Percentiles rank a stretch among this genome's conserved stretches.
These are phyloP conservation scores for Sylvilagus floridanus DNA, from an alignment of 2,797 vertebrate species.

Conservation along the genomic window DNA sequence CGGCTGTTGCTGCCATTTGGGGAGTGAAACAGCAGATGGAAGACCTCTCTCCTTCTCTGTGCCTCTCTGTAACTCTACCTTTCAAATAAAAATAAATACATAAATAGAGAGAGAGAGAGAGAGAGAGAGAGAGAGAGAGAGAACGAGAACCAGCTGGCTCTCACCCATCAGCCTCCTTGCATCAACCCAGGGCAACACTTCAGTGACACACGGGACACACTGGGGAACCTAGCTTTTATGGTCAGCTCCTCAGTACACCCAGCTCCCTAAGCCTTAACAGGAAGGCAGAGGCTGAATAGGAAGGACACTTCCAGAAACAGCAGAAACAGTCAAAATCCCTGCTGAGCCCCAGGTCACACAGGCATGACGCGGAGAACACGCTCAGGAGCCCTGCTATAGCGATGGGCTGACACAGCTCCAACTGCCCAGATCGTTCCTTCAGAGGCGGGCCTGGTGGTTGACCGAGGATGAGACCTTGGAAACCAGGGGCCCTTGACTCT, in stretches of 20 bases:
- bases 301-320: neutral
- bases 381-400: neutral
- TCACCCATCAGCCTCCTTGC: neutral
- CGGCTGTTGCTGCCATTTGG: too few species aligned
- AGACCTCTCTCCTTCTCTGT: too few species aligned
- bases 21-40: too few species aligned
- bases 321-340: constrained; percentile 24
- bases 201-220: neutral
- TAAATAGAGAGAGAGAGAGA: too few species aligned
- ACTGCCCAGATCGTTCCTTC: neutral
- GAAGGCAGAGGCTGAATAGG: neutral
- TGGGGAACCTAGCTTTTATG: neutral
- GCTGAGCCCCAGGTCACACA: neutral
- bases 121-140: too few species aligned
- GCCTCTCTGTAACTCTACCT: too few species aligned
- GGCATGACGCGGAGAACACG: neutral
- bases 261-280: neutral
- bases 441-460: neutral
- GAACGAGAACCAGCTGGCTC: neutral
- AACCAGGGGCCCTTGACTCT: neutral
- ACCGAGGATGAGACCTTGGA: constrained; percentile 15
- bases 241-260: neutral
- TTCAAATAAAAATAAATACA: too few species aligned
- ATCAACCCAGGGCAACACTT: neutral
- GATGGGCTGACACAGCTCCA: neutral